Conservation (phyloP, 2,888 invertebrate genomes). For the Chrysolina haemoptera region DNA sequence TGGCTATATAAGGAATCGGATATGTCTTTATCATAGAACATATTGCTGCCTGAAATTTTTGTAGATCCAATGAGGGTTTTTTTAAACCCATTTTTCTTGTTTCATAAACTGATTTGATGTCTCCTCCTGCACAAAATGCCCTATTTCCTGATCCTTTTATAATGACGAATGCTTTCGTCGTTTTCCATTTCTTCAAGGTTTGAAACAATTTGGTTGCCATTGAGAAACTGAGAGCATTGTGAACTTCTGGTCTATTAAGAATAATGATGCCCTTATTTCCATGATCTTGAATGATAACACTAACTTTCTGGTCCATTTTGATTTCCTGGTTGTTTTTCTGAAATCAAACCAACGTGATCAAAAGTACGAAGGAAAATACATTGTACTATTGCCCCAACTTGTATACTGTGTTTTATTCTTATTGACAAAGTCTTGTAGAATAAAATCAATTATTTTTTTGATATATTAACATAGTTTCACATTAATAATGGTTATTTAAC, state of each 20-base stretch:
- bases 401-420: too few relatives aligned
- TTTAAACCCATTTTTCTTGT: conserved; percentile 76
- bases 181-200: conserved; percentile 76
- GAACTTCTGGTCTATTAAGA: conserved; percentile 81
- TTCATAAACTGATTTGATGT: conserved; percentile 84
- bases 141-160: conserved; percentile 78
- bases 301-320: conserved; percentile 44
- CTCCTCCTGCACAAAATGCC: conserved; percentile 99
- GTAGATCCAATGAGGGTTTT: conserved; percentile 67
- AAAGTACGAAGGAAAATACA: too few relatives aligned
- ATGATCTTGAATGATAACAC: conserved; percentile 64
- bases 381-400: too few relatives aligned
- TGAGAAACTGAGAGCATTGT: conserved; percentile 84
- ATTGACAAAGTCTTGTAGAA: too few relatives aligned
- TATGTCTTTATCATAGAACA: conserved; percentile 88
- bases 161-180: conserved; percentile 70
- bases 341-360: too few relatives aligned
- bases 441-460: too few relatives aligned
- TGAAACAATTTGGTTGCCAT: conserved; percentile 82
- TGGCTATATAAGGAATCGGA: conserved; percentile 90
- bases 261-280: conserved; percentile 76
- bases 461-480: too few relatives aligned
- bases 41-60: conserved; percentile 92
- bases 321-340: neutral
- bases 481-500: too few relatives aligned